phyloP scores from a whole-genome alignment of 1,140 invertebrate species.

The Danaus melanippus region DNA sequence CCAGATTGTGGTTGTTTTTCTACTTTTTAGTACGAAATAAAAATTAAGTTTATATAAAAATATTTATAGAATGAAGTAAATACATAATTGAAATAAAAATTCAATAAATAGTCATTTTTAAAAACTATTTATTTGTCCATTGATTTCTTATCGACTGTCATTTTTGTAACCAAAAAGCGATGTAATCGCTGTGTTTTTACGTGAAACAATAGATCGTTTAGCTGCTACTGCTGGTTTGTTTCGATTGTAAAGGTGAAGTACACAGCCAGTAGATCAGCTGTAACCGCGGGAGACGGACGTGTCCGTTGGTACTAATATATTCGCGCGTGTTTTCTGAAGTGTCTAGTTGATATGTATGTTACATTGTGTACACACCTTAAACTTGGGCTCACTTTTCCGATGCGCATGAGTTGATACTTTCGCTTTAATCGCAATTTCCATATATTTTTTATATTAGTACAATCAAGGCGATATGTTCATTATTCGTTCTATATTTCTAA shows the following conservation, averaged over 20 bases:
- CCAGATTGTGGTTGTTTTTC: too few relatives aligned
- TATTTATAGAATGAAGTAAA: too few relatives aligned
- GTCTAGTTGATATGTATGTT: slow-evolving; percentile 16
- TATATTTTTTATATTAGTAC: neutral
- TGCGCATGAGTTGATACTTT: slow-evolving; percentile 53
- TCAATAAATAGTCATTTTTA: too few relatives aligned
- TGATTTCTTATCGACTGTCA: slow-evolving; percentile 18
- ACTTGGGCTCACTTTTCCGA: slow-evolving; percentile 26
- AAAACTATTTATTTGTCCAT: neutral
- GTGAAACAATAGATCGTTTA: slow-evolving; percentile 4
- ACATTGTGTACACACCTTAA: slow-evolving; percentile 1
- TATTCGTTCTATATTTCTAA: slow-evolving; percentile 1
- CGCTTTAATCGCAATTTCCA: slow-evolving; percentile 27
- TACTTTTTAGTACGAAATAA: too few relatives aligned
- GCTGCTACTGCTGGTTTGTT: slow-evolving; percentile 35
- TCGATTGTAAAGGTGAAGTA: slow-evolving; percentile 32
- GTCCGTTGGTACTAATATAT: slow-evolving; percentile 21
- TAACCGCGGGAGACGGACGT: slow-evolving; percentile 34
- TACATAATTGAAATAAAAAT: too few relatives aligned
- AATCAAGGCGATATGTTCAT: neutral
- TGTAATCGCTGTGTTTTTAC: slow-evolving; percentile 27
- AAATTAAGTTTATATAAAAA: too few relatives aligned
- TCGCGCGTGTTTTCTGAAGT: slow-evolving; percentile 41
- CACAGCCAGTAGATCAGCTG: slow-evolving; percentile 42
- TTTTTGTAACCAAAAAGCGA: slow-evolving; percentile 23